Base-by-base conservation (phyloP, 2,888 invertebrate genomes). In the Beris chalybata region DNA sequence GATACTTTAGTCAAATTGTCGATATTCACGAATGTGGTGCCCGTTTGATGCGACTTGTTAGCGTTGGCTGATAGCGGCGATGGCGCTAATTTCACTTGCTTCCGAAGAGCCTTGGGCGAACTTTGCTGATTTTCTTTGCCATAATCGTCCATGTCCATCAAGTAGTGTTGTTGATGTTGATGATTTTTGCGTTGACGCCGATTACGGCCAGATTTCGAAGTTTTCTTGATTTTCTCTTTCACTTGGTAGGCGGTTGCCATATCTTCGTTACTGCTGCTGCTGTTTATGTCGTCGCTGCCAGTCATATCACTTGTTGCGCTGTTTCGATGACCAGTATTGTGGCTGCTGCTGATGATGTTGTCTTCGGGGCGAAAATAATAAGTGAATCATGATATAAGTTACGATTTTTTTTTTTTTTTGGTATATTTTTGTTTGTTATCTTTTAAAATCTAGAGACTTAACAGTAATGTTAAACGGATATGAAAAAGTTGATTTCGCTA, bases 251-350 rank as follows among this genome's bases (percentile, higher is more conserved):
- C 67, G 54, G 72, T 73, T 45, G 72, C 71, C 38, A 74, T 67
- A 6, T 75, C 76, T 69, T 79, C 78, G 50, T 75, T 74, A 52
- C 75, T 75, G 30, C 71, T 73, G n/a, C 69, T 70, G 9, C 75
- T 77, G 61, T 75, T 74, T 5, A 76, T 73, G 47, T 77, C 78
- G 71, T 77, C 76, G 67, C 71, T 71, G 45, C 64, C 15, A 12
- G 50, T 15, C 31, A 75, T 67, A 70, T 76, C 77, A 69, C 75
- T 78, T 59, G 76, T 74, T 7, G 69, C 43, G 29, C 76, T 78
- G 54, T 76, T 78, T 52, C 77, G 76, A 71, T 78, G 77, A 0
- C 73, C 71, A 15, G 74, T 72, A 73, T 61, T 48, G 32, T 32
- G 45, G 55, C 45, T 61, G 29, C 29, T 61, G 43, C 13, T 43